Conservation (phyloP, 2,888 invertebrate genomes). For the Odontocerum albicorne region DNA sequence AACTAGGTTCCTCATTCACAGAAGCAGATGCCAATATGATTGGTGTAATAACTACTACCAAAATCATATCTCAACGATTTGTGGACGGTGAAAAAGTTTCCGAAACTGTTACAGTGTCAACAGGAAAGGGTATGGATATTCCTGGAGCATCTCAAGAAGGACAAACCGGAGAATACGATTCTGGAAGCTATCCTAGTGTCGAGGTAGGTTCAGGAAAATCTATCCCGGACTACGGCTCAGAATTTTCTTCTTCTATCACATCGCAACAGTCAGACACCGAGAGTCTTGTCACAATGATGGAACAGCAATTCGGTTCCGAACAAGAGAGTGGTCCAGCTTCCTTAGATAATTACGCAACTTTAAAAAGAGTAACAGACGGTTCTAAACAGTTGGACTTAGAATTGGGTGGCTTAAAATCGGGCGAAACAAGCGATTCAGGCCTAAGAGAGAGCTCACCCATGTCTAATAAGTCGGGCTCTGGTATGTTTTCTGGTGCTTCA, state of each 20-base stretch:
- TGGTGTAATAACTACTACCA: constrained; percentile 53
- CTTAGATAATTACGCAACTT: constrained; percentile 50
- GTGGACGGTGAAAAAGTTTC: constrained; percentile 56
- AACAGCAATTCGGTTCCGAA: constrained; percentile 42
- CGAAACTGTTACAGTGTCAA: constrained; percentile 50
- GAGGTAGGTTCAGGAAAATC: constrained; percentile 48
- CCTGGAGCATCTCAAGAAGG: constrained; percentile 40
- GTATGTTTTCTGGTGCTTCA: constrained; percentile 51
- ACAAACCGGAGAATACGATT: constrained; percentile 42
- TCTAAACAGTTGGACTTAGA: constrained; percentile 42
- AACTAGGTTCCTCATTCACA: constrained; percentile 42
- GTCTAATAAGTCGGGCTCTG: constrained; percentile 56
- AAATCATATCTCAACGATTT: constrained; percentile 52
- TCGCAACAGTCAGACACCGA: constrained; percentile 57
- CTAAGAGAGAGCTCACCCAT: constrained; percentile 54
- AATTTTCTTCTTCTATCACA: constrained; percentile 56
- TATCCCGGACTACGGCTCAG: constrained; percentile 45
- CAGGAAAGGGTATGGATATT: constrained; percentile 53
- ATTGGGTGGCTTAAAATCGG: constrained; percentile 47
- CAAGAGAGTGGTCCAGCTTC: constrained; percentile 46
- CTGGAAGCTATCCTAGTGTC: constrained; percentile 35
- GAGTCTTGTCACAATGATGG: constrained; percentile 55
- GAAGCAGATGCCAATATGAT: constrained; percentile 47
- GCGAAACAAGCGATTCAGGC: constrained; percentile 37
- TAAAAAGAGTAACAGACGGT: constrained; percentile 48